Evolutionary conservation across 2,888 invertebrate species (phyloP).

Genomic region (Tetheella fluctuosa): DNA sequence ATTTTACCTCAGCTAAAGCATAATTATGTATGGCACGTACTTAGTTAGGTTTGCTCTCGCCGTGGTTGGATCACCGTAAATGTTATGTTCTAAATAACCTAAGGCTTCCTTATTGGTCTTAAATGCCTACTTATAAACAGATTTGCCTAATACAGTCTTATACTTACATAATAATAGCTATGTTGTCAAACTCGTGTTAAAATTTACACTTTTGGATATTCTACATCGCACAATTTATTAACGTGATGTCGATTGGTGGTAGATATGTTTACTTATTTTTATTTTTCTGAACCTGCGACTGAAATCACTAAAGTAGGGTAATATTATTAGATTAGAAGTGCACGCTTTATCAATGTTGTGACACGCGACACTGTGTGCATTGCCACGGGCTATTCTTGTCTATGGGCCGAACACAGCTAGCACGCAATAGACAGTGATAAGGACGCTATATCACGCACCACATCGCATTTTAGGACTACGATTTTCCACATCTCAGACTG

Average conservation of each 20-base stretch:
- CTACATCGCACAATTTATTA: background rate
- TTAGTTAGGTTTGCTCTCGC: slow-evolving; percentile 56
- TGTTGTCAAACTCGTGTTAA: background rate
- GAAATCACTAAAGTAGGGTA: background rate
- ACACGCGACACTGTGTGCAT: background rate
- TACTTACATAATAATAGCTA: background rate
- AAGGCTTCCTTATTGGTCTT: slow-evolving; percentile 30
- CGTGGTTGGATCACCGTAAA: slow-evolving; percentile 36
- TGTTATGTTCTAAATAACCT: slow-evolving; percentile 38
- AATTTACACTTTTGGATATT: background rate
- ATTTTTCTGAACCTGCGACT: background rate
- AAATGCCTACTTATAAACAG: slow-evolving; percentile 5
- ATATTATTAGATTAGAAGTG: background rate
- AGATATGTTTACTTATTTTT: background rate
- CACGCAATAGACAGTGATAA: slow-evolving; percentile 36
- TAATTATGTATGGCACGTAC: slow-evolving; percentile 74
- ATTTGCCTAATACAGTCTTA: background rate
- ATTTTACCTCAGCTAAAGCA: slow-evolving; percentile 59
- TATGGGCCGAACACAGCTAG: background rate
- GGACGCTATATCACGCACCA: slow-evolving; percentile 50
- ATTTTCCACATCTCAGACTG: slow-evolving; percentile 80
- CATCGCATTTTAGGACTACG: slow-evolving; percentile 70
- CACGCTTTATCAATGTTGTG: background rate
- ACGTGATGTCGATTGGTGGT: background rate
- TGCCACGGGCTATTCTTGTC: slow-evolving; percentile 9